These are phyloP conservation scores for Neotoma lepida DNA, from an alignment of 2,113 vertebrate species.

Conservation along the genomic window DNA sequence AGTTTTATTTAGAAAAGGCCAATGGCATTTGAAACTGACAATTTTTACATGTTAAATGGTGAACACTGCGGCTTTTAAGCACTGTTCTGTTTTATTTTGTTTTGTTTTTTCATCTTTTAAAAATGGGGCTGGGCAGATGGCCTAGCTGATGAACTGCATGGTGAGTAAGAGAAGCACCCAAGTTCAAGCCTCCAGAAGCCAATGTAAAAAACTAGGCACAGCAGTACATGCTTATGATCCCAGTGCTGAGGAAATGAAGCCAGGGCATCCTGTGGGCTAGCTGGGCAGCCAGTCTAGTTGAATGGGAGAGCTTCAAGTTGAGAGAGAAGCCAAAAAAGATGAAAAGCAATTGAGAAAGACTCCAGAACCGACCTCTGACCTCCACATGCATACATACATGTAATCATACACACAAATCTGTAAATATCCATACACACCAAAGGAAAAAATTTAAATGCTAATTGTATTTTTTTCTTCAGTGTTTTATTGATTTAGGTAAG, in stretches of 20 bases:
- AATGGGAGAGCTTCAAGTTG: not conserved
- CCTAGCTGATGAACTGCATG: not conserved
- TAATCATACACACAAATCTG: not conserved
- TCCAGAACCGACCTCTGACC: not conserved
- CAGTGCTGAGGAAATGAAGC: no score
- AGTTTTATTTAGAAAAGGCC: constrained; percentile 47
- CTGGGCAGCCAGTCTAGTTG: not conserved
- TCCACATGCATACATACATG: not conserved
- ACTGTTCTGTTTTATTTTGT: not conserved
- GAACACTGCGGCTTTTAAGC: constrained; percentile 21
- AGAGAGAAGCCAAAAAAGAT: not conserved
- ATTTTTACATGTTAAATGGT: constrained; percentile 44
- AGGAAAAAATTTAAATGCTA: not conserved
- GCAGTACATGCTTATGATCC: not conserved
- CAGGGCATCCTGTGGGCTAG: not conserved
- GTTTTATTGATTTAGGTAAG: constrained; percentile 31
- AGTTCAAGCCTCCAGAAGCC: not conserved
- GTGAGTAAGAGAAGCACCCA: not conserved
- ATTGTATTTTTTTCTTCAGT: constrained; percentile 22
- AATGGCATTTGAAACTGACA: constrained; percentile 55
- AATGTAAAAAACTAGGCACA: not conserved
- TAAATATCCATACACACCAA: not conserved
- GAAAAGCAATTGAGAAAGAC: not conserved
- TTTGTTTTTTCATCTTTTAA: constrained; percentile 38
- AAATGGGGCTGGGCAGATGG: not conserved